Percentiles rank a stretch among this genome's conserved stretches.
phyloP scores from a whole-genome alignment of 2,888 invertebrate genomes.

The Ctena decussata region DNA sequence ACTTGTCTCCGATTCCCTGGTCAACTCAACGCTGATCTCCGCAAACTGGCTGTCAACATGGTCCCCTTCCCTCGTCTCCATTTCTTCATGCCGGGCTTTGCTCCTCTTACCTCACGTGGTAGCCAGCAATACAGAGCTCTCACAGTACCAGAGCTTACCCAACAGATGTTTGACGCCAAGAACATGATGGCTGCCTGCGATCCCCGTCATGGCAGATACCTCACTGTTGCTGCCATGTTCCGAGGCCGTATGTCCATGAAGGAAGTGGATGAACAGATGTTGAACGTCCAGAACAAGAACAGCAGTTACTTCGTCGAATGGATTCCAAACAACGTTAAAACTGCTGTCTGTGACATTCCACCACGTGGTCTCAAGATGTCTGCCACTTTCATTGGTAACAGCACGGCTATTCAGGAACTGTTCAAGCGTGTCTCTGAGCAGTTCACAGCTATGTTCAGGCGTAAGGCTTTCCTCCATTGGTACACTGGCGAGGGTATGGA shows the following conservation, averaged over 20 bases:
- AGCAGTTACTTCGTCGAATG: slow-evolving; percentile 94
- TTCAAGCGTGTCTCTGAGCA: slow-evolving; percentile 84
- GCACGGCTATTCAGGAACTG: slow-evolving; percentile 82
- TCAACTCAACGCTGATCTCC: no score
- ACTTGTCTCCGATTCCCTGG: no score
- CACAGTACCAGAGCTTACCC: no score
- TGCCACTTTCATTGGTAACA: slow-evolving; percentile 93
- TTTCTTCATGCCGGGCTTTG: slow-evolving; percentile 96
- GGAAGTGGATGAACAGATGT: slow-evolving; percentile 96
- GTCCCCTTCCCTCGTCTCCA: slow-evolving; percentile 95
- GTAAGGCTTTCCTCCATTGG: slow-evolving; percentile 99
- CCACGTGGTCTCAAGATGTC: slow-evolving; percentile 96
- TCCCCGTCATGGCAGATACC: no score
- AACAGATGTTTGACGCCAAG: no score
- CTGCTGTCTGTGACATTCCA: slow-evolving; percentile 97
- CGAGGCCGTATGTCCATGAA: slow-evolving; percentile 86
- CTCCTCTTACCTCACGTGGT: no score
- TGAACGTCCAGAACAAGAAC: slow-evolving; percentile 98
- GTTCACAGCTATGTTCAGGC: slow-evolving; percentile 96
- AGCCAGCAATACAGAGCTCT: no score
- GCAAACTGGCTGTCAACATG: slow-evolving; percentile 96
- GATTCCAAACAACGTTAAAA: slow-evolving; percentile 98
- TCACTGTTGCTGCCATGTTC: slow-evolving; percentile 85
- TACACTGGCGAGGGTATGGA: slow-evolving; percentile 99
- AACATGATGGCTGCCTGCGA: no score